Conservation (phyloP, 2,888 invertebrate species). For the Ariolimax columbianus region DNA sequence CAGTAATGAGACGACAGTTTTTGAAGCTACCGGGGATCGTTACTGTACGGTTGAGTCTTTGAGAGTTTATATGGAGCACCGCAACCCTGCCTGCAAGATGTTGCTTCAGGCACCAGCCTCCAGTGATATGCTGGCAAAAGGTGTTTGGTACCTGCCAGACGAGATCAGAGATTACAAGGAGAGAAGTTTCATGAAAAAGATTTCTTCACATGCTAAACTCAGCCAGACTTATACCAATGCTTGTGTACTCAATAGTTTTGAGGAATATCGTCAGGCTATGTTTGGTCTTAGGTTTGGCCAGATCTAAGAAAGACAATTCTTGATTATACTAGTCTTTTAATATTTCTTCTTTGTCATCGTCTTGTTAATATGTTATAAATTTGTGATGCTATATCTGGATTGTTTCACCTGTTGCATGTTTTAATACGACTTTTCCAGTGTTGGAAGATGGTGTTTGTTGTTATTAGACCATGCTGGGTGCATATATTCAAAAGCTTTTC, state of each 20-base stretch:
- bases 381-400: too few relatives aligned
- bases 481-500: too few relatives aligned
- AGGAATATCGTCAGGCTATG: slow-evolving; percentile 41
- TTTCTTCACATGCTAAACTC: slow-evolving; percentile 42
- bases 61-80: slow-evolving; percentile 47
- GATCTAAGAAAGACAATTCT: too few relatives aligned
- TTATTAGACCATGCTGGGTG: too few relatives aligned
- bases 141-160: slow-evolving; percentile 41
- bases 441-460: too few relatives aligned
- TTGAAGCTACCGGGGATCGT: slow-evolving; percentile 36
- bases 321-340: too few relatives aligned
- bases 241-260: slow-evolving; percentile 40
- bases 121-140: neutral
- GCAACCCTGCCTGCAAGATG: slow-evolving; percentile 11
- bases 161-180: slow-evolving; percentile 37
- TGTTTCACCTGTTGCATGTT: too few relatives aligned
- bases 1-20: slow-evolving; percentile 24
- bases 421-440: too few relatives aligned
- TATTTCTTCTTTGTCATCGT: too few relatives aligned
- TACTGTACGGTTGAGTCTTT: slow-evolving; percentile 53
- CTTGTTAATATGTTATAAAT: too few relatives aligned
- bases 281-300: neutral
- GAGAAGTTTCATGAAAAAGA: slow-evolving; percentile 43
- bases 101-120: slow-evolving; percentile 45
- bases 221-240: slow-evolving; percentile 49